Base-by-base conservation (phyloP, 2,888 invertebrate species). In the Amphipyra tragopoginis region DNA sequence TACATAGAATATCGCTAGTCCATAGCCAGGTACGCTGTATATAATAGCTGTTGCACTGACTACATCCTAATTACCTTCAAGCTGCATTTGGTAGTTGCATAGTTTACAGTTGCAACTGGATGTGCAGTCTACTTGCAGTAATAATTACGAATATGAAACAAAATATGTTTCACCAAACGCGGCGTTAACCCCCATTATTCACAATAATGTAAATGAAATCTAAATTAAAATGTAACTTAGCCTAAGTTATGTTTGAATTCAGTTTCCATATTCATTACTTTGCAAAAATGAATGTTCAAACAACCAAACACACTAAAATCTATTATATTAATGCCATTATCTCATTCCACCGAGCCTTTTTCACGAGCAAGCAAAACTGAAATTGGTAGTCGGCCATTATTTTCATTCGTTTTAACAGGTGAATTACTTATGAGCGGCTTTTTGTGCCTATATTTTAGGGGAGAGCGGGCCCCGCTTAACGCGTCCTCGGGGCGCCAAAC, bases 341-440 rank as follows among this genome's bases (percentile, higher is more conserved):
- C 58, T 59, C 75, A 53, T 72, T 53, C 51, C 11, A 42, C 40
- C 45, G 52, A 74, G 40, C 54, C 36, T 64, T 71, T 73, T 68
- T 74, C 75, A 57, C 75, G 57, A 69, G 69, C 53, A 71, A 62
- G 71, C 75, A 69, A 13, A 55, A 61, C 65, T 71, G 54, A 55
- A 72, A 71, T 72, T 75, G 75, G 58, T 72, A 75, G 70, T 69
- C 71, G 33, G 48, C 70, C 71, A 56, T 71, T 71, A 61, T 47
- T 75, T 76, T 74, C 68, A 72, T 72, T 55, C 60, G 63, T 48
- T 64, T 59, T 62, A 63, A 53, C 74, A 79, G 69, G 71, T 80
- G 71, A 80, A 79, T 79, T 65, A 72, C 77, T 73, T 70, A 81
- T 81, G 81, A 81, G 80, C 64, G 65, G 68, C 60, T 76, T 79